phyloP scores from a whole-genome alignment of 1,140 invertebrate genomes.

The Agrilus planipennis region DNA sequence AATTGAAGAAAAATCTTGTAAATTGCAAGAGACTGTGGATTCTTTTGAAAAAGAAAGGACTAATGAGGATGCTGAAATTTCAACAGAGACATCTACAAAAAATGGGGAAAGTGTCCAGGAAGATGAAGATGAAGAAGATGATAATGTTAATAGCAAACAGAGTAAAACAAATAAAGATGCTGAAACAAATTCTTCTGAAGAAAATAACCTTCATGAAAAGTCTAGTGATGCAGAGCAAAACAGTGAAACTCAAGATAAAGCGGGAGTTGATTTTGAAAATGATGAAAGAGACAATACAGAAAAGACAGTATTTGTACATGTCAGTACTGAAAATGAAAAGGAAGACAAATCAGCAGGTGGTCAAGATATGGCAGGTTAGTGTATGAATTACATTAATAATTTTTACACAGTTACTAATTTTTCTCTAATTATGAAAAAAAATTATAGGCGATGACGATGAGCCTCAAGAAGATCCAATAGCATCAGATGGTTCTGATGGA shows the following conservation, averaged over 20 bases:
- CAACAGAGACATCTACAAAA: not conserved
- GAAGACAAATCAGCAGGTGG: slow-evolving; percentile 16
- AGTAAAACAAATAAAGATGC: not conserved
- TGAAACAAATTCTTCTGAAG: too few species aligned
- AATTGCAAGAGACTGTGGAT: not conserved
- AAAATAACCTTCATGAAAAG: not conserved
- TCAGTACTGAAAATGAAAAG: slow-evolving; percentile 16
- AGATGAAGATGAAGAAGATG: not conserved
- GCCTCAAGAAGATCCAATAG: slow-evolving; percentile 17
- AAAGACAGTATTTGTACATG: slow-evolving; percentile 17
- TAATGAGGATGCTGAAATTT: slow-evolving; percentile 4
- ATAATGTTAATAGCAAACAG: not conserved
- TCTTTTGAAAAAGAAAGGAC: not conserved
- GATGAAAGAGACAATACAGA: slow-evolving; percentile 6
- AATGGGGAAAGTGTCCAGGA: not conserved
- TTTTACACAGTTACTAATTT: not conserved
- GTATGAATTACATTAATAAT: not conserved
- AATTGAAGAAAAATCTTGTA: not conserved
- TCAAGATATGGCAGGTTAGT: slow-evolving; percentile 1
- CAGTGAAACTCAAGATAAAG: not conserved
- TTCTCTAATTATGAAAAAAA: not conserved
- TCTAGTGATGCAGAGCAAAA: not conserved
- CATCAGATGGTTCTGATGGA: slow-evolving; percentile 13
- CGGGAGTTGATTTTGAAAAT: not conserved
- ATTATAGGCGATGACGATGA: too few species aligned